These are phyloP conservation scores for Patiria pectinifera DNA, from an alignment of 53 echinoderm and acorn worm species.

Conservation along the genomic window DNA sequence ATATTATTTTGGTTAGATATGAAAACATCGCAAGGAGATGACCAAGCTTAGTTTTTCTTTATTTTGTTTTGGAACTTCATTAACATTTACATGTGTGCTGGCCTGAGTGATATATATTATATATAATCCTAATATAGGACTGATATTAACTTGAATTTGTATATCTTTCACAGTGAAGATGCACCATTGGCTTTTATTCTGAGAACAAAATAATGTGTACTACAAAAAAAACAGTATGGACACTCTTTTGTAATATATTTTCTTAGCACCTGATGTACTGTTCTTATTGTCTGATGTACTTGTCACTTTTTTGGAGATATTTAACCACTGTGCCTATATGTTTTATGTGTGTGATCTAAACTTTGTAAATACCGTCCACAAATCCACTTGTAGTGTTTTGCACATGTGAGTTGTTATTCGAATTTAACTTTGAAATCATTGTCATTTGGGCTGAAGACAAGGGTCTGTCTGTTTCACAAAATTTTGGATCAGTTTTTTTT, in stretches of 20 bases:
- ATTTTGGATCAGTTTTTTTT: no score
- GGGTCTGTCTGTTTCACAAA: no score
- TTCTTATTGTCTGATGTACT: not conserved
- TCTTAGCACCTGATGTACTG: not conserved
- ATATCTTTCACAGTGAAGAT: not conserved
- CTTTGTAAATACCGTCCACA: conserved; percentile 25
- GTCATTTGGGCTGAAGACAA: no score
- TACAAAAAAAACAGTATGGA: no score
- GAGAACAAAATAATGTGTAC: not conserved
- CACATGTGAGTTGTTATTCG: not conserved
- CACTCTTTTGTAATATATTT: conserved; percentile 25
- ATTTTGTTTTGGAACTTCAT: not conserved
- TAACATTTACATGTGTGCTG: not conserved
- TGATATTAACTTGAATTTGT: not conserved
- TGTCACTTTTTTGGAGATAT: not conserved
- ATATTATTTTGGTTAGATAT: no score
- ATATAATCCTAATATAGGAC: not conserved
- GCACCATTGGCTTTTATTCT: not conserved
- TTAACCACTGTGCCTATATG: conserved; percentile 38
- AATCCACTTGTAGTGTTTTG: not conserved
- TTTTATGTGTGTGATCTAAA: conserved; percentile 22
- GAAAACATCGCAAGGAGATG: no score
- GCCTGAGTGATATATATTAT: not conserved
- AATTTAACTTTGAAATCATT: no score
- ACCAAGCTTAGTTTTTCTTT: not conserved